These are phyloP conservation scores for Oreonectes daqikongensis DNA, from an alignment of 2,797 vertebrate species.

Conservation along the genomic window DNA sequence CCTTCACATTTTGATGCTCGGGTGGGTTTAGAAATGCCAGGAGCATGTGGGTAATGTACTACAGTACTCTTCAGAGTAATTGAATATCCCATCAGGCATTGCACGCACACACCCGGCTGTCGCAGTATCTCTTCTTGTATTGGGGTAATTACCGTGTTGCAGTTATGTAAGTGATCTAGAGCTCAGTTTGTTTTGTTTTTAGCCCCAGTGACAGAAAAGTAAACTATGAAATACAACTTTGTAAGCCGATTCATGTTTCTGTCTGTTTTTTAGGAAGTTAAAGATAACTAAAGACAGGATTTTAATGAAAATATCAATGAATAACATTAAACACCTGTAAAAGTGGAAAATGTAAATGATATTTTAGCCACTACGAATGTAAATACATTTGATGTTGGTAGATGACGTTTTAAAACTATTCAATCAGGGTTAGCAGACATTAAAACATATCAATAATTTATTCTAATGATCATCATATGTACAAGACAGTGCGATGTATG, in stretches of 20 bases:
- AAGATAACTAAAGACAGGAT: too few relatives aligned
- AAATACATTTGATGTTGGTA: too few relatives aligned
- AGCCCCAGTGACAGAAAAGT: background rate
- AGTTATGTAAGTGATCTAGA: background rate
- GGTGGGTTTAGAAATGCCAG: slow-evolving; percentile 40
- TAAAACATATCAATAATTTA: too few relatives aligned
- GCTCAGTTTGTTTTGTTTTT: background rate
- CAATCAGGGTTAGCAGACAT: too few relatives aligned
- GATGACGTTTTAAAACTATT: too few relatives aligned
- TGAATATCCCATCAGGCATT: slow-evolving; percentile 28
- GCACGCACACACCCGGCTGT: background rate
- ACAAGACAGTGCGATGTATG: too few relatives aligned
- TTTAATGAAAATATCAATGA: background rate
- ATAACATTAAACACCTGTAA: background rate
- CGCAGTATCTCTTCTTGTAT: background rate
- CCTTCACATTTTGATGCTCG: slow-evolving; percentile 42
- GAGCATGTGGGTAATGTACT: background rate
- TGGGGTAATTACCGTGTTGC: slow-evolving; percentile 5
- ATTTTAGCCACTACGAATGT: too few relatives aligned
- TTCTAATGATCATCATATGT: too few relatives aligned
- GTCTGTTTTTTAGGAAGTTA: background rate
- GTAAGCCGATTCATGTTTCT: background rate
- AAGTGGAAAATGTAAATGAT: too few relatives aligned
- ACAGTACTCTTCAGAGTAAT: slow-evolving; percentile 14
- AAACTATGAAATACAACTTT: background rate